Evolutionary conservation across 1,140 invertebrate genomes (phyloP).

Genomic region (Drosophila ercepeae): DNA sequence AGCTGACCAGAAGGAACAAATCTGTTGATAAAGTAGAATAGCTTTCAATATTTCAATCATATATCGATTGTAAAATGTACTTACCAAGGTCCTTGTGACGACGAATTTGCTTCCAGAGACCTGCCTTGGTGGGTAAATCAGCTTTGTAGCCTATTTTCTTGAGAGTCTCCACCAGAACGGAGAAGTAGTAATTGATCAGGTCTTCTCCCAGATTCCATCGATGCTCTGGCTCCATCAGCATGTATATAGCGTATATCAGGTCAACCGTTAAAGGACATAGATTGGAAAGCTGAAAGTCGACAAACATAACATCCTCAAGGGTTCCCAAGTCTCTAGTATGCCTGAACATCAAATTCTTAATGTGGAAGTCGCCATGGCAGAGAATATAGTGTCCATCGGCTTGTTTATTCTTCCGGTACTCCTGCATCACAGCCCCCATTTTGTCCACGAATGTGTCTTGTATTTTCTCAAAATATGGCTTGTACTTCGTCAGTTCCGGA

Average conservation of each 20-base stretch:
- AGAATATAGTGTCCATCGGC: slow-evolving; percentile 48
- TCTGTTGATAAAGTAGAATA: slow-evolving; percentile 19
- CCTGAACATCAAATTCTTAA: slow-evolving; percentile 65
- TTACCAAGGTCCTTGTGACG: slow-evolving; percentile 49
- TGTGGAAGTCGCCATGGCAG: slow-evolving; percentile 70
- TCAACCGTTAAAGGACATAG: slow-evolving; percentile 48
- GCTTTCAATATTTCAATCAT: too few relatives aligned
- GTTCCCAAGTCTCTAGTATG: slow-evolving; percentile 7
- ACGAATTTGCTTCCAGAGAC: slow-evolving; percentile 43
- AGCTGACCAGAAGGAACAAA: slow-evolving; percentile 22
- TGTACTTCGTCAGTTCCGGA: slow-evolving; percentile 37
- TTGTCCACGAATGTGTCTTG: neutral
- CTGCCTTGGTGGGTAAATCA: slow-evolving; percentile 28
- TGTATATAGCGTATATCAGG: slow-evolving; percentile 54
- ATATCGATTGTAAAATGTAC: too few relatives aligned
- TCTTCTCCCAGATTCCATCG: slow-evolving; percentile 37
- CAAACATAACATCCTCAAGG: slow-evolving; percentile 51
- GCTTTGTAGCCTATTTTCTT: slow-evolving; percentile 54
- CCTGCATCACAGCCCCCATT: slow-evolving; percentile 1
- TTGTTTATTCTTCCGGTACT: slow-evolving; percentile 32
- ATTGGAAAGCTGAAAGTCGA: slow-evolving; percentile 64
- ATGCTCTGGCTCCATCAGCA: slow-evolving; percentile 42
- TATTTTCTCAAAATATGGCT: slow-evolving; percentile 52
- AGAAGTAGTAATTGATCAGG: slow-evolving; percentile 55
- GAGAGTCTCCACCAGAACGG: slow-evolving; percentile 40